A percentile compares a stretch with the other conserved stretches of the same genome.
Evolutionary conservation across 2,888 invertebrate genomes (phyloP).

Genomic region (Sericinus montela): DNA sequence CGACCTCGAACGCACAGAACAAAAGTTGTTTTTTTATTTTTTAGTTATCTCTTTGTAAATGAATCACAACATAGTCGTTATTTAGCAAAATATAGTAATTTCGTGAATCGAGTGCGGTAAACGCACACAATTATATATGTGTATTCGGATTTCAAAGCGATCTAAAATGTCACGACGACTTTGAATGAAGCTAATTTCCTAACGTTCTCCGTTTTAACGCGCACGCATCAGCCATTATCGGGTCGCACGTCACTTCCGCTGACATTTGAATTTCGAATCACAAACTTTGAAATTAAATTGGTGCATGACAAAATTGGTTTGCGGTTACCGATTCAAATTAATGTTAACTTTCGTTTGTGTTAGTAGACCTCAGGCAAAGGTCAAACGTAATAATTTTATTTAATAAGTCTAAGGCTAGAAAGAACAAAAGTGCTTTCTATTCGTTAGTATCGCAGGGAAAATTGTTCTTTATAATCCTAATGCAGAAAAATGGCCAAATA

Average conservation of each 20-base stretch:
- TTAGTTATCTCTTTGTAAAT: no score
- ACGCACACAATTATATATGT: conserved; percentile 4
- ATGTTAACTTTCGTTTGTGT: conserved; percentile 21
- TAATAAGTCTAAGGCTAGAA: no score
- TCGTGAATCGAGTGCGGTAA: not conserved
- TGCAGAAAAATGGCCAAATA: no score
- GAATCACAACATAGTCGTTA: no score
- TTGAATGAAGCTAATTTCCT: conserved; percentile 33
- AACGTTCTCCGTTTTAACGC: conserved; percentile 35
- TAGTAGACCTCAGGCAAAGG: conserved; percentile 7
- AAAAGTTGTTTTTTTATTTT: no score
- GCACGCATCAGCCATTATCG: conserved; percentile 42
- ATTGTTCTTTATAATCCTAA: no score
- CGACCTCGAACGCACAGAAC: no score
- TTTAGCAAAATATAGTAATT: no score
- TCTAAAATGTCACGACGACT: conserved; percentile 37
- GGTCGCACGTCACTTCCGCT: conserved; percentile 39
- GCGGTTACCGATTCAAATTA: conserved; percentile 22
- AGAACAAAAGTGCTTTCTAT: no score
- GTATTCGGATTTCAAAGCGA: conserved; percentile 17
- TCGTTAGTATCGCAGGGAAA: no score
- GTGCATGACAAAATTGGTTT: conserved; percentile 24
- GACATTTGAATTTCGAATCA: conserved; percentile 40
- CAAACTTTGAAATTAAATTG: conserved; percentile 23
- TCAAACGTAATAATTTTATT: conserved; percentile 10